Conservation (phyloP, 1,140 invertebrate species). For the Procambarus clarkii region DNA sequence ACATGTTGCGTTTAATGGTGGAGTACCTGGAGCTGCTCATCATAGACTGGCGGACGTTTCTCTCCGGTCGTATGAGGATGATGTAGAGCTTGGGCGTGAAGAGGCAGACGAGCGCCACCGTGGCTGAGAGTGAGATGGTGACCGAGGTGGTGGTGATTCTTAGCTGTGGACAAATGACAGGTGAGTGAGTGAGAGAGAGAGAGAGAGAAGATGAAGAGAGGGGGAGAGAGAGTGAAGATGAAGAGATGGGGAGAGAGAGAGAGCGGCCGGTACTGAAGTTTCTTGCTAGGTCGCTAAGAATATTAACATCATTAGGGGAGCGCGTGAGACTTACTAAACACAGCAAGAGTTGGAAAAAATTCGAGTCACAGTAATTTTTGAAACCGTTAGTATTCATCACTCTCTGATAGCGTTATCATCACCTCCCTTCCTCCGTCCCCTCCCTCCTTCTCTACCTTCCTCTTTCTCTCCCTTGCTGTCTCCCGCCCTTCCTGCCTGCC, state of each 20-base stretch:
- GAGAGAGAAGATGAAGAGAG: slow-evolving; percentile 4
- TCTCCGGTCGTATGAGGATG: slow-evolving; percentile 92
- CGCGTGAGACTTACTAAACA: too few species aligned
- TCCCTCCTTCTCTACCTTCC: too few species aligned
- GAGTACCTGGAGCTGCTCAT: slow-evolving; percentile 80
- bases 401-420: too few species aligned
- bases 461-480: too few species aligned
- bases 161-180: background rate
- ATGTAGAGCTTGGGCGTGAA: slow-evolving; percentile 97
- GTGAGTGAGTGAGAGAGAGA: background rate
- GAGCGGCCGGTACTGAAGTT: too few species aligned
- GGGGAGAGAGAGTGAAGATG: background rate
- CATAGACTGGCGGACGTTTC: slow-evolving; percentile 93
- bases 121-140: slow-evolving; percentile 79
- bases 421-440: too few species aligned
- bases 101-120: slow-evolving; percentile 90
- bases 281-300: too few species aligned
- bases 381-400: too few species aligned
- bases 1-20: slow-evolving; percentile 16
- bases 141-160: slow-evolving; percentile 14
- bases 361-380: too few species aligned
- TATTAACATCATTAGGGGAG: too few species aligned
- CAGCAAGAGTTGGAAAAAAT: too few species aligned
- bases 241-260: background rate
- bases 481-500: too few species aligned